These are phyloP conservation scores for Tanypteryx hageni DNA, from an alignment of 2,888 invertebrate genomes.

Conservation along the genomic window DNA sequence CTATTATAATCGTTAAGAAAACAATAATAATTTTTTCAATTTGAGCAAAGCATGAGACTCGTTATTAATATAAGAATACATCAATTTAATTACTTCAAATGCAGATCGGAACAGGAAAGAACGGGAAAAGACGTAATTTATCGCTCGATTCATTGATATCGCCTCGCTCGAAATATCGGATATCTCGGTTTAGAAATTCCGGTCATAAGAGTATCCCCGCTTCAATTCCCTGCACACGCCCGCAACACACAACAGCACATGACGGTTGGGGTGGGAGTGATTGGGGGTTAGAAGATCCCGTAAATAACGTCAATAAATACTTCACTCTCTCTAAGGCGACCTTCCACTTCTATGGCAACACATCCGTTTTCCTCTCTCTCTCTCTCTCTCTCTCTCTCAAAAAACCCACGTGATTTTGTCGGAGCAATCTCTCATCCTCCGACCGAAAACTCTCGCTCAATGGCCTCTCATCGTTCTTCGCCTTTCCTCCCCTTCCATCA, in stretches of 20 bases:
- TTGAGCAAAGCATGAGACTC: no score
- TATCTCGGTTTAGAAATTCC: neutral
- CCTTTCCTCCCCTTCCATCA: neutral
- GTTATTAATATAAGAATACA: no score
- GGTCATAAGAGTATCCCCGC: neutral
- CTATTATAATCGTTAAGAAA: no score
- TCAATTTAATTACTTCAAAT: no score
- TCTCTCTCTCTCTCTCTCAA: neutral
- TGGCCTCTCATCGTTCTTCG: constrained; percentile 47
- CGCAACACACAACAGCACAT: neutral
- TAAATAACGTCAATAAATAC: constrained; percentile 56
- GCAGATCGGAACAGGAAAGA: no score
- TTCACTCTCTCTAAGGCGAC: constrained; percentile 30
- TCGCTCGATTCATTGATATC: no score
- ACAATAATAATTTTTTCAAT: no score
- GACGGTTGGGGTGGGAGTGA: neutral
- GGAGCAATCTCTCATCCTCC: constrained; percentile 58
- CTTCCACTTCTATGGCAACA: constrained; percentile 22
- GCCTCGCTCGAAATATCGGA: neutral
- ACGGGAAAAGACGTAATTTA: no score
- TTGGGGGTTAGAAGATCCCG: constrained; percentile 10
- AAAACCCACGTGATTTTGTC: constrained; percentile 59
- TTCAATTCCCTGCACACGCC: neutral
- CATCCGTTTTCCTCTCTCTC: constrained; percentile 34
- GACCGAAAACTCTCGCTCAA: constrained; percentile 49